phyloP scores from a whole-genome alignment of 2,113 vertebrate species.

The Caretta caretta region DNA sequence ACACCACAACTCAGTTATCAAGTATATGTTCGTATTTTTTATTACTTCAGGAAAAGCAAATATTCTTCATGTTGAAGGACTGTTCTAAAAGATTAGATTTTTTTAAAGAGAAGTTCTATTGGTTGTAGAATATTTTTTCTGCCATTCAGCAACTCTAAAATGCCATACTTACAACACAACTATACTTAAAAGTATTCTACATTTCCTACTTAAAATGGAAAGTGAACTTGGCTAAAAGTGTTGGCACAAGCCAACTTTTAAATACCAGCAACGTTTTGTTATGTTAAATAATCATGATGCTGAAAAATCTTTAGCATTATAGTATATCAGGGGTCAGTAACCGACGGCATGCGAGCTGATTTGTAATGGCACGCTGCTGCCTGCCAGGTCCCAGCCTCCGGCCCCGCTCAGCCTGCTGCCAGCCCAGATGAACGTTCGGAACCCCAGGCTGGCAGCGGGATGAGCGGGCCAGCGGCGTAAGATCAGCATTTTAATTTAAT shows the following conservation, averaged over 20 bases:
- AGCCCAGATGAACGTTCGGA: too few relatives aligned
- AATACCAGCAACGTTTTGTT: not conserved
- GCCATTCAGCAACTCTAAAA: not conserved
- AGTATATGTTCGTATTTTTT: not conserved
- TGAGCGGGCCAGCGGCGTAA: too few relatives aligned
- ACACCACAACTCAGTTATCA: too few relatives aligned
- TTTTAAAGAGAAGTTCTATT: too few relatives aligned
- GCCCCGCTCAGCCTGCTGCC: too few relatives aligned
- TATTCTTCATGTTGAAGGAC: not conserved
- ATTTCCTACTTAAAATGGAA: not conserved
- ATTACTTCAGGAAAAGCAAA: not conserved
- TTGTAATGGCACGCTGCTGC: too few relatives aligned
- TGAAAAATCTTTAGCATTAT: too few relatives aligned
- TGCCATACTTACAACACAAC: not conserved
- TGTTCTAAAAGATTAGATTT: not conserved
- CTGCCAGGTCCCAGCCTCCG: too few relatives aligned
- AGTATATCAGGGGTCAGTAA: too few relatives aligned
- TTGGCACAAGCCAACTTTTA: not conserved
- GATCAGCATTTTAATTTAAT: too few relatives aligned
- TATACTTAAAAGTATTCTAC: not conserved
- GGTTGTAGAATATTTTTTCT: not conserved
- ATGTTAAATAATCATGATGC: not conserved
- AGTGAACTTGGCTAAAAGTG: not conserved
- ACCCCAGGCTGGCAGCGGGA: too few relatives aligned
- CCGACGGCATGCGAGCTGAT: too few relatives aligned